A percentile compares a stretch with the other conserved stretches of the same genome.
Evolutionary conservation across 1,140 invertebrate genomes (phyloP).

Genomic region (Pseudomyrmex gracilis): DNA sequence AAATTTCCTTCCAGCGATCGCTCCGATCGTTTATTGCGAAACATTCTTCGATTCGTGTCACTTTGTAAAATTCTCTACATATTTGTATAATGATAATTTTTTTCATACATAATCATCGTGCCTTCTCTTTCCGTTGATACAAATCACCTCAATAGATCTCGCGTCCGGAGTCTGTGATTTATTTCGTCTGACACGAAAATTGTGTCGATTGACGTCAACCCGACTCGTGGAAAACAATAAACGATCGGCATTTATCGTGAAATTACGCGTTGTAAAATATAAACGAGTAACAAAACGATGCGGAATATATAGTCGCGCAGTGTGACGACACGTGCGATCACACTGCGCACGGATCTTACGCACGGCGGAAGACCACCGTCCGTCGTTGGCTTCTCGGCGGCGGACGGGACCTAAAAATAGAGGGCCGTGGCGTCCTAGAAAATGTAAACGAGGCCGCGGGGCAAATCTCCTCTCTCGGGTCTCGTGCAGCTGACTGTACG

Average conservation of each 20-base stretch:
- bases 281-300: background rate
- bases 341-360: constrained; percentile 7
- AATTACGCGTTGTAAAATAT: constrained; percentile 41
- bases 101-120: no score
- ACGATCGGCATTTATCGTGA: constrained; percentile 21
- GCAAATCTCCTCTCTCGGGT: constrained; percentile 40
- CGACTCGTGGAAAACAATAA: background rate
- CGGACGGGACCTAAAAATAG: constrained; percentile 76
- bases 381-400: constrained; percentile 48
- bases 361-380: constrained; percentile 45
- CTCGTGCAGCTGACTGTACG: constrained; percentile 78
- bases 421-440: constrained; percentile 72
- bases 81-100: no score
- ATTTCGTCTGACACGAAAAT: constrained; percentile 25
- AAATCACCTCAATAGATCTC: background rate
- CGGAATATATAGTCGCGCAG: constrained; percentile 22
- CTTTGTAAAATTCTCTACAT: no score
- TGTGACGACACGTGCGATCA: background rate
- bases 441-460: constrained; percentile 73
- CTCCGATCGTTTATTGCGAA: background rate
- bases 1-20: background rate
- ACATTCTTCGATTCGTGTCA: background rate
- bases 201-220: background rate
- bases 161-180: background rate
- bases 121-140: no score